A percentile compares a stretch with the other conserved stretches of the same genome.
Evolutionary conservation across 2,113 vertebrate species (phyloP).

Genomic region (Crypturellus undulatus): DNA sequence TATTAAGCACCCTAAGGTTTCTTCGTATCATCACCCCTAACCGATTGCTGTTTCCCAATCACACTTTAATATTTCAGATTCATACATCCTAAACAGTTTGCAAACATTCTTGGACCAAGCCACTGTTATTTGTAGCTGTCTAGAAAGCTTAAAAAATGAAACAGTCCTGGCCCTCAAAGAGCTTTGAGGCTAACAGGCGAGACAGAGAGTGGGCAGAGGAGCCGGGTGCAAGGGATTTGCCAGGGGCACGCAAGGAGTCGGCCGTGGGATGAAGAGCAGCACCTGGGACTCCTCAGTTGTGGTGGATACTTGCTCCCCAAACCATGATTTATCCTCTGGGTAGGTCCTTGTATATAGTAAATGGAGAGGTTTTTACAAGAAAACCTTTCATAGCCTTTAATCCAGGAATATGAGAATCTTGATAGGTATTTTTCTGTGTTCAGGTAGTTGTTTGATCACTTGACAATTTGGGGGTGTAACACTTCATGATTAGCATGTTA

Average conservation of each 20-base stretch:
- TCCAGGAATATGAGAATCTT: background rate
- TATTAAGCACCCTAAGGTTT: background rate
- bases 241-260: background rate
- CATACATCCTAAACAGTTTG: background rate
- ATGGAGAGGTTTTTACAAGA: background rate
- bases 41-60: conserved; percentile 13
- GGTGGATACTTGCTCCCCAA: background rate
- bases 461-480: background rate
- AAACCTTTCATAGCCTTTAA: background rate
- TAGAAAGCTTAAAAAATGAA: background rate
- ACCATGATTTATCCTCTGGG: background rate
- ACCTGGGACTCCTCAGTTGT: accelerated
- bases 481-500: background rate
- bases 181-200: background rate
- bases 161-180: background rate
- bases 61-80: background rate
- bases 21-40: conserved; percentile 6
- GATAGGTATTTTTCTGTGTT: background rate
- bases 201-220: background rate
- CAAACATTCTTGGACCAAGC: background rate
- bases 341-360: background rate
- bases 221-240: background rate
- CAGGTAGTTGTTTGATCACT: background rate
- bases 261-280: background rate
- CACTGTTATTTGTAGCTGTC: background rate